phyloP scores from a whole-genome alignment of 2,888 invertebrate species.

The Acleris holmiana region DNA sequence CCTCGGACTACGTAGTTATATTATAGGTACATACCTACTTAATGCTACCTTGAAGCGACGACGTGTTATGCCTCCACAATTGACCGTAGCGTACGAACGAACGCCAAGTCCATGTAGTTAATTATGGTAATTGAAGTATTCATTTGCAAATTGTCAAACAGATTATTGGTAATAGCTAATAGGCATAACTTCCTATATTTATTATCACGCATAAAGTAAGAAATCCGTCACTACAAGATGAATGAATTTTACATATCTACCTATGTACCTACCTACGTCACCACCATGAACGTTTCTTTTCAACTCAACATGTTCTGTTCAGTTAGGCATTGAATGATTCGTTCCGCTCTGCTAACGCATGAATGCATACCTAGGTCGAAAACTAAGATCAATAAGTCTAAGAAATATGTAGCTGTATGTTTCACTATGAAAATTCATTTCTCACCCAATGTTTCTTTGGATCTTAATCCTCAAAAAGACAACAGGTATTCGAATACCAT shows the following conservation, averaged over 20 bases:
- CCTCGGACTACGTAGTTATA: slow-evolving; percentile 31
- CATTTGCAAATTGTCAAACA: slow-evolving; percentile 30
- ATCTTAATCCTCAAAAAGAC: too few species aligned
- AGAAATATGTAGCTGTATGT: not conserved
- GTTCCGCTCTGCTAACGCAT: slow-evolving; percentile 31
- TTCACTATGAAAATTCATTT: too few species aligned
- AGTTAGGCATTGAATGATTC: slow-evolving; percentile 24
- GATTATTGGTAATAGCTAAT: slow-evolving; percentile 21
- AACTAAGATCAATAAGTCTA: not conserved
- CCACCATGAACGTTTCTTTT: slow-evolving; percentile 3
- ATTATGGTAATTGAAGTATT: slow-evolving; percentile 32
- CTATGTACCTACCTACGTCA: not conserved
- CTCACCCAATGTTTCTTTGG: too few species aligned
- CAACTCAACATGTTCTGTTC: slow-evolving; percentile 19
- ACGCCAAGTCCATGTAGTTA: slow-evolving; percentile 26
- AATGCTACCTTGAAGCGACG: slow-evolving; percentile 49
- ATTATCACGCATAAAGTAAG: slow-evolving; percentile 17
- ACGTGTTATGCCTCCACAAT: slow-evolving; percentile 45
- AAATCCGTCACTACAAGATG: not conserved
- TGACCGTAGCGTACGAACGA: slow-evolving; percentile 35
- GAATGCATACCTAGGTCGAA: slow-evolving; percentile 1
- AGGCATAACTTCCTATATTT: slow-evolving; percentile 26
- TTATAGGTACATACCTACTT: slow-evolving; percentile 41
- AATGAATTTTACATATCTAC: too few species aligned
- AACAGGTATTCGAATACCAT: too few species aligned